Conservation (phyloP, 1,140 invertebrate species). For the Atopsyche davidsoni region DNA sequence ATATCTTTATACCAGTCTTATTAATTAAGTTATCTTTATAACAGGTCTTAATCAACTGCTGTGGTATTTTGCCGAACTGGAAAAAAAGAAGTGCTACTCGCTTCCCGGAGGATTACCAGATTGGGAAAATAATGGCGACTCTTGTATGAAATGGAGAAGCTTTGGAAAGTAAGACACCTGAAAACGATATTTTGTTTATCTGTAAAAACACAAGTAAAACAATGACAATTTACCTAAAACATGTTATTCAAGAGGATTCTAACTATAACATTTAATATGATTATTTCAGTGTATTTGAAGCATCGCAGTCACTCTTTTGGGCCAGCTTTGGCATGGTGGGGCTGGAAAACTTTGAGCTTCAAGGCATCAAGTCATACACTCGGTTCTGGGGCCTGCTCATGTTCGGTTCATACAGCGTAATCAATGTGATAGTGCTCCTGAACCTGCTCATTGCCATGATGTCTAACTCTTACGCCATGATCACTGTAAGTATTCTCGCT, state of each 20-base stretch:
- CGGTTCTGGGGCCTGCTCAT: slow-evolving; percentile 75
- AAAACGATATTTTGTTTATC: not conserved
- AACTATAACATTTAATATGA: slow-evolving; percentile 18
- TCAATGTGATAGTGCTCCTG: slow-evolving; percentile 78
- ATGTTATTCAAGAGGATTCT: not conserved
- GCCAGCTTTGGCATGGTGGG: slow-evolving; percentile 81
- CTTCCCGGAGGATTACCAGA: slow-evolving; percentile 54
- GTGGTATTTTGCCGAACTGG: slow-evolving; percentile 84
- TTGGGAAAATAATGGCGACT: slow-evolving; percentile 59
- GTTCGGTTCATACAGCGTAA: slow-evolving; percentile 77
- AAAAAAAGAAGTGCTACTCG: slow-evolving; percentile 68
- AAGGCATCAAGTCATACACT: slow-evolving; percentile 71
- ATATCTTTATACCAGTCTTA: too few species aligned
- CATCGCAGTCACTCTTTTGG: slow-evolving; percentile 86
- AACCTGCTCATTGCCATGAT: slow-evolving; percentile 89
- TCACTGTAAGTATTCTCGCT: slow-evolving; percentile 48
- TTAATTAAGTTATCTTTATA: too few species aligned
- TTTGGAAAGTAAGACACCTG: slow-evolving; percentile 50
- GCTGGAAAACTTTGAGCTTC: slow-evolving; percentile 70
- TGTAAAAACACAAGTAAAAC: not conserved
- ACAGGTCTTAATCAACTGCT: slow-evolving; percentile 76
- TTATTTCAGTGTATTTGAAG: slow-evolving; percentile 77
- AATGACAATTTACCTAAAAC: not conserved
- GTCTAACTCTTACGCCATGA: slow-evolving; percentile 81
- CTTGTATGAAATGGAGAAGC: slow-evolving; percentile 73